Base-by-base conservation (phyloP, 2,888 invertebrate species). In the Plagodis dolabraria region DNA sequence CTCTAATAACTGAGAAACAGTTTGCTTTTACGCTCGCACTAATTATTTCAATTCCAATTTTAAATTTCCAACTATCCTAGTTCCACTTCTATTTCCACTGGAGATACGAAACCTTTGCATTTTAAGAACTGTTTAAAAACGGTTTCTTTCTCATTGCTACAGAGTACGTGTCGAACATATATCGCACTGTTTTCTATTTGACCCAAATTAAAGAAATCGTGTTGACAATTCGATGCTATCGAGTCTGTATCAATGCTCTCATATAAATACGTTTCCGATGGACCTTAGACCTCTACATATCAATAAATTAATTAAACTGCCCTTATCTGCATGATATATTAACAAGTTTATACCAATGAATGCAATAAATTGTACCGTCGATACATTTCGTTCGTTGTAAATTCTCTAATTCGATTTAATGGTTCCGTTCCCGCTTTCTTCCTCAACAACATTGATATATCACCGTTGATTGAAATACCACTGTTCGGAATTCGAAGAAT, bases 261-360 rank as follows among this genome's bases (percentile, higher is more conserved):
- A 65, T 65, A 78, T 75, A 72, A 75, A 73, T 74, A 70, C 62
- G 65, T 70, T 65, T 70, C 60, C 64, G 51, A 52, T 64, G n/a
- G 70, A 72, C 74, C 74, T 73, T 59, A 69, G 71, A 72, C 75
- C 75, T 68, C 22, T 55, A 43, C 62, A 57, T 57, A 62, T 76
- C 79, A 69, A 84, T 81, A 84, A 85, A 84, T 85, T 83, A 79
- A 84, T 83, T 79, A 81, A 60, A 70, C 68, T 57, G 62, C 56
- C 69, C 65, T 74, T 74, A 71, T 64, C 57, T 64, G 35, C 62
- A 64, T 67, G 60, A 69, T 63, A 63, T 57, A 68, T 36, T 53
- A 49, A 53, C 65, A 50, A 49, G 50, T 50, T 52, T 51, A 58
- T 63, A 59, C 54, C 47, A 46, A 44, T 47, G 64, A 66, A 63